Percentiles rank a stretch among this genome's conserved stretches.
phyloP scores from a whole-genome alignment of 2,113 vertebrate genomes.

The Lagopus leucura region DNA sequence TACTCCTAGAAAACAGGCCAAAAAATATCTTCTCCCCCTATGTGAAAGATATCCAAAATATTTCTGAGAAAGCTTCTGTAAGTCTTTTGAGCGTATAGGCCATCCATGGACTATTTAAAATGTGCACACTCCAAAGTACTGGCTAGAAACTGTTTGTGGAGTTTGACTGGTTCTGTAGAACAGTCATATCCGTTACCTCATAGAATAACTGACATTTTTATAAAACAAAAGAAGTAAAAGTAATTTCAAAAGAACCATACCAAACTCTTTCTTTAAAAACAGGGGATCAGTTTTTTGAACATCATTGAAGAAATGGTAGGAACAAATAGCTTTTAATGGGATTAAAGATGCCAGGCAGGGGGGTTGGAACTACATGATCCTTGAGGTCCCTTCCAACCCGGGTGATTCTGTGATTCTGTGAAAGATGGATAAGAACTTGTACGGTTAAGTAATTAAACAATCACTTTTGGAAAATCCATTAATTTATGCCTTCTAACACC shows the following conservation, averaged over 20 bases:
- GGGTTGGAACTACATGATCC: no score
- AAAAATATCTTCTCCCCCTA: neutral
- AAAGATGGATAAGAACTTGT: conserved; percentile 15
- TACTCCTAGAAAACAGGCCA: neutral
- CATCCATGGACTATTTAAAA: neutral
- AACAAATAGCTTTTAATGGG: conserved; percentile 9
- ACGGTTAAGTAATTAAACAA: conserved; percentile 13
- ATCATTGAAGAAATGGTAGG: neutral
- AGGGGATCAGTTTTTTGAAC: neutral
- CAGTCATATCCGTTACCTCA: neutral
- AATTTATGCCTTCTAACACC: conserved; percentile 36
- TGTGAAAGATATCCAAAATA: neutral
- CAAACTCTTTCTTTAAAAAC: neutral
- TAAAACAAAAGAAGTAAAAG: neutral
- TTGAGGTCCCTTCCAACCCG: no score
- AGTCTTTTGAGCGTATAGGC: neutral
- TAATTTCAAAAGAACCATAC: neutral
- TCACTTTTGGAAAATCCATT: conserved; percentile 36
- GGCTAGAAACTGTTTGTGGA: neutral
- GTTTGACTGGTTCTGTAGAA: neutral
- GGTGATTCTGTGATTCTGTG: no score
- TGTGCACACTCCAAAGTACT: neutral
- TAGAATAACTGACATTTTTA: neutral
- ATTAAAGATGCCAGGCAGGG: conserved; percentile 43
- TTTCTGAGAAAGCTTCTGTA: neutral